Base-by-base conservation (phyloP, 2,888 invertebrate species). In the Pammene aurita region DNA sequence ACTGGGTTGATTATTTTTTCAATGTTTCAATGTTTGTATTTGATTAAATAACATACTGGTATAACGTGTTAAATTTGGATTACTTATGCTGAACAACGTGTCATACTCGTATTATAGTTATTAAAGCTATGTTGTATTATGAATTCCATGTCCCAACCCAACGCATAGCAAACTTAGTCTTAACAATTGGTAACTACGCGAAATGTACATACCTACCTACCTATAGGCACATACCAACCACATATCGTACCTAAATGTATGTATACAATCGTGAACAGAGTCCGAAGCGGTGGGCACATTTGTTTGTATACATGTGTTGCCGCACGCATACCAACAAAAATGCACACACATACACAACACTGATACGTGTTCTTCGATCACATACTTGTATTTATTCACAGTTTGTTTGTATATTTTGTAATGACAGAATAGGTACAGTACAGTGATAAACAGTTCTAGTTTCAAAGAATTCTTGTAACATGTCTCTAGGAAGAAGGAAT, bases 371-470 rank as follows among this genome's bases (percentile, higher is more conserved):
- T 54, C 54, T 58, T 52, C 60, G 60, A 62, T 62, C 61, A 67
- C 46, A 52, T 67, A 67, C 62, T 44, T 34, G 54, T 52, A 64
- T 66, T 60, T 58, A 58, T 57, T 50, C 63, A 52, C 52, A 48
- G 69, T 60, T 46, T 69, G 64, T 69, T 69, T 65, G 58, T 65
- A 58, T 60, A 63, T 64, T 69, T 69, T 65, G 60, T 69, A 60
- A 58, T 54, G 62, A 57, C 44, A 10, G 41, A 54, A 67, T 42
- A 38, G 41, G 61, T 61, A 67, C 16, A 48, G 61, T 61, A 67
- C 16, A 48, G 63, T 38, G 63, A 58, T 56, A 68, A 68, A 64
- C 55, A 55, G 44, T 60, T 55, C 35, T 58, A 63, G 38, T 67
- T 46, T 26, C 62, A 67, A 65, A 54, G 44, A 44, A 50, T 68